Evolutionary conservation across 2,888 invertebrate species (phyloP), one percentile per base, ranked within the genome.

Genomic region (Orthosia gothica): DNA sequence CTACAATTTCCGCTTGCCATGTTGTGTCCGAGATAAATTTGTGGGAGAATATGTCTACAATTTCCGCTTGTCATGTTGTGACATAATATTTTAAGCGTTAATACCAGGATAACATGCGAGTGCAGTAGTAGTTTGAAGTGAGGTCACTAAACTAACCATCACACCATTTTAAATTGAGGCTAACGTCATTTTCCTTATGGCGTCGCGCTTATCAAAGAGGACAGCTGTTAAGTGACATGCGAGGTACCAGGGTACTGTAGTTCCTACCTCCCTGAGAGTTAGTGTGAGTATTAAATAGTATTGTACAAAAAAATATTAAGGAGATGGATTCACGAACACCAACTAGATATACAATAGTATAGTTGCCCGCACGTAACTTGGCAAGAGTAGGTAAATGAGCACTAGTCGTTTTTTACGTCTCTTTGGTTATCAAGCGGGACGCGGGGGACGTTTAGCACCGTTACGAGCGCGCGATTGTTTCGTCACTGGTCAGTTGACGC

Each of bases 91-190:
- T 47, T 3, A 49, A 32, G 20, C 20, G 7, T 20, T 45, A 78
- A 9, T 55, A 76, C 75, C 49, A 78, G 78, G 70, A 26, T 62
- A 70, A 16, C 70, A 76, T 57, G 3, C 0, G 20, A 15, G 18
- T 40, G 18, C 59, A 26, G 40, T 76, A 66, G 69, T 69, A 50
- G n/a, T 18, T 40, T 26, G 20, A 12, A 77, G 52, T 77, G 59
- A 68, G 18, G 47, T 61, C 47, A 77, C 12, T 45, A 50, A 52
- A 64, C 61, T 32, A 20, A 49, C 11, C 69, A 40, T 26, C 49
- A 76, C 16, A 40, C 4, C 2, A 52, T 16, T 5, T 16, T 13
- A 13, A 58, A 71, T 16, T 11, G 3, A 63, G 16, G n/a, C 23
- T 18, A 16, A 40, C 15, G 15, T 26, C 5, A 26, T 69, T 75